Evolutionary conservation across 2,888 invertebrate species (phyloP).

Genomic region (Lochmaea crataegi): DNA sequence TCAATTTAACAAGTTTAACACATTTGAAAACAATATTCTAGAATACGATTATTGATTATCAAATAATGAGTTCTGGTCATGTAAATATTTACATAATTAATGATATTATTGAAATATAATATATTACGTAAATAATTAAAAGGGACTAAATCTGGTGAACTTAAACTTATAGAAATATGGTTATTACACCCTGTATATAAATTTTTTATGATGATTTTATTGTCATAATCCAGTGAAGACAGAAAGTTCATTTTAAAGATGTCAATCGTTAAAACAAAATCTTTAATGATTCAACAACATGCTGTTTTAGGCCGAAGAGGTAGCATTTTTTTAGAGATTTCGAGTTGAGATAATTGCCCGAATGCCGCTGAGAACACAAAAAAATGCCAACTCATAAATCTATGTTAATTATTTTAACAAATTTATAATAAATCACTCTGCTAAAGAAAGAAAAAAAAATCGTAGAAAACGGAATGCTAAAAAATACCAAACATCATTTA

Average conservation of each 20-base stretch:
- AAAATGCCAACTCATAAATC: conserved; percentile 50
- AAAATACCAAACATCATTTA: conserved; percentile 37
- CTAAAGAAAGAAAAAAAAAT: conserved; percentile 21
- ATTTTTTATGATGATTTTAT: conserved; percentile 7
- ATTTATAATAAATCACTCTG: conserved; percentile 45
- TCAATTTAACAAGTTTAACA: conserved; percentile 7
- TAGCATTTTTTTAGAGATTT: conserved; percentile 50
- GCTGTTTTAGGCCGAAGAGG: conserved; percentile 44
- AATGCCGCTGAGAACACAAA: conserved; percentile 39
- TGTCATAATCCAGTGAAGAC: conserved; percentile 29
- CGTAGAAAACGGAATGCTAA: conserved; percentile 22
- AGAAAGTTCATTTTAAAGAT: conserved; percentile 29
- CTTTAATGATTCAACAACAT: conserved; percentile 49
- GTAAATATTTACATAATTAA: conserved; percentile 3
- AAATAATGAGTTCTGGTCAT: background rate
- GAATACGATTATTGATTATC: background rate
- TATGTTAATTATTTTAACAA: conserved; percentile 51
- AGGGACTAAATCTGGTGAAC: too few species aligned
- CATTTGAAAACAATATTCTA: background rate
- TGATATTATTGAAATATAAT: background rate
- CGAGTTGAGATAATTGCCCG: conserved; percentile 46
- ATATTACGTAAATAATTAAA: background rate
- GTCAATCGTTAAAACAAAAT: conserved; percentile 39
- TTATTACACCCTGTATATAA: background rate
- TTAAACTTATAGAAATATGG: too few species aligned